Percentiles rank a stretch among this genome's conserved stretches.
Conservation (phyloP, 1,140 invertebrate species). For the Megalonaias nervosa region DNA sequence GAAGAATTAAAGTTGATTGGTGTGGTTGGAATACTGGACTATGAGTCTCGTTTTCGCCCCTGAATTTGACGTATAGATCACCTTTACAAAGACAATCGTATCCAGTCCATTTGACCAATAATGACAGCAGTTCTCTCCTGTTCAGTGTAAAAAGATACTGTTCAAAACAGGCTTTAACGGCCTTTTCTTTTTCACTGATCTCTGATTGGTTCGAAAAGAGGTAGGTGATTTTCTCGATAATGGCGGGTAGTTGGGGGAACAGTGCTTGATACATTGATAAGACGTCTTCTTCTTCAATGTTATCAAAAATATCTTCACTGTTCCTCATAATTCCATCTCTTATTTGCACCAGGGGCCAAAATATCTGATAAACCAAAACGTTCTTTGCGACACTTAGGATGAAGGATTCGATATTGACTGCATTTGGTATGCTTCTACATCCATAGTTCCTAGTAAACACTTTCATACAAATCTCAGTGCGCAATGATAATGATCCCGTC, state of each 20-base stretch:
- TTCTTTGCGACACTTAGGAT: constrained; percentile 24
- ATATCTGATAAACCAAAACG: constrained; percentile 20
- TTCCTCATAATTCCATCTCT: constrained; percentile 11
- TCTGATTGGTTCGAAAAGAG: neutral
- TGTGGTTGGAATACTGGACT: constrained; percentile 2
- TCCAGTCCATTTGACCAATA: constrained; percentile 22
- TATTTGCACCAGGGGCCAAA: constrained; percentile 30
- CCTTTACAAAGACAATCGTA: constrained; percentile 22
- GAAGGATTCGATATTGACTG: constrained; percentile 13
- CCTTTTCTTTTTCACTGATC: constrained; percentile 9
- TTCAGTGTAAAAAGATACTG: constrained; percentile 26
- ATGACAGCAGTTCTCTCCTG: neutral
- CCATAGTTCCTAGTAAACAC: constrained; percentile 32
- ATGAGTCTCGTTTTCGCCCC: neutral
- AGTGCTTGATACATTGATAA: constrained; percentile 19
- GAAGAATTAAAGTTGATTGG: constrained; percentile 9
- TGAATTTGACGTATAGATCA: constrained; percentile 16
- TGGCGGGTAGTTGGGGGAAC: constrained; percentile 7
- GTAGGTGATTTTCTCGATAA: constrained; percentile 16
- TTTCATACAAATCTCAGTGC: constrained; percentile 22
- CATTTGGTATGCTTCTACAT: constrained; percentile 18
- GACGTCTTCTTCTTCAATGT: constrained; percentile 14
- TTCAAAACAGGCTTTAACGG: constrained; percentile 26
- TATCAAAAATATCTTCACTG: constrained; percentile 5
- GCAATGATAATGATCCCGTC: constrained; percentile 16